Conservation (phyloP, 2,888 invertebrate species). For the Apoderus coryli region DNA sequence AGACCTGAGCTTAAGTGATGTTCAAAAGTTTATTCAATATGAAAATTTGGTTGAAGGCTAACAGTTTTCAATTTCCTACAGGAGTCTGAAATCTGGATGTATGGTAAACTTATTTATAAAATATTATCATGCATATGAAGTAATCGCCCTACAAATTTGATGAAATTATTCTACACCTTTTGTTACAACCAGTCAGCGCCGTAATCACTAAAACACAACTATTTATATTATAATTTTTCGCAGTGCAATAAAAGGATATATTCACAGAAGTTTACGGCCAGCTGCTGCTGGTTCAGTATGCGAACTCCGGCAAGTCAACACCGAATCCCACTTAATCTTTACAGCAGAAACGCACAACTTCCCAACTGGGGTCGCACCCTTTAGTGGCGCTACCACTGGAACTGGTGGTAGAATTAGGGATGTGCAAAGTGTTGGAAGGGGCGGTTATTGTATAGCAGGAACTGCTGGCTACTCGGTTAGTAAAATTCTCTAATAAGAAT, state of each 20-base stretch:
- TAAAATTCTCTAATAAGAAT: too few species aligned
- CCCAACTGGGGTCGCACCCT: conserved; percentile 93
- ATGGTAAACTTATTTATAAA: too few species aligned
- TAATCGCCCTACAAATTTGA: too few species aligned
- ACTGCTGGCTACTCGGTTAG: conserved; percentile 88
- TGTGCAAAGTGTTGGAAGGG: conserved; percentile 88
- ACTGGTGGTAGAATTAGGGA: conserved; percentile 93
- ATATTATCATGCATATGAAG: too few species aligned
- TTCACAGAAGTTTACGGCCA: conserved; percentile 55
- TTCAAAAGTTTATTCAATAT: too few species aligned
- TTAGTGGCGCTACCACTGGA: conserved; percentile 95
- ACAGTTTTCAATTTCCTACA: too few species aligned
- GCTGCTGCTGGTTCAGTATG: conserved; percentile 48
- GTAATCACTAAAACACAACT: too few species aligned
- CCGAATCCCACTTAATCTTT: conserved; percentile 79
- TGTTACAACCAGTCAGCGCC: too few species aligned
- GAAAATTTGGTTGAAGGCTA: too few species aligned
- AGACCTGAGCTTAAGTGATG: too few species aligned
- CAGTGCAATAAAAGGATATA: conserved; percentile 79
- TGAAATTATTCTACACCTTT: too few species aligned
- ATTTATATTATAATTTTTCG: conserved; percentile 21
- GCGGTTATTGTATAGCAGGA: conserved; percentile 87
- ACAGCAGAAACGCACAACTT: conserved; percentile 99
- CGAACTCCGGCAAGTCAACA: conserved; percentile 35
- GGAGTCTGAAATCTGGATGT: too few species aligned